Base-by-base conservation (phyloP, 2,797 vertebrate genomes). In the Streptopelia turtur region DNA sequence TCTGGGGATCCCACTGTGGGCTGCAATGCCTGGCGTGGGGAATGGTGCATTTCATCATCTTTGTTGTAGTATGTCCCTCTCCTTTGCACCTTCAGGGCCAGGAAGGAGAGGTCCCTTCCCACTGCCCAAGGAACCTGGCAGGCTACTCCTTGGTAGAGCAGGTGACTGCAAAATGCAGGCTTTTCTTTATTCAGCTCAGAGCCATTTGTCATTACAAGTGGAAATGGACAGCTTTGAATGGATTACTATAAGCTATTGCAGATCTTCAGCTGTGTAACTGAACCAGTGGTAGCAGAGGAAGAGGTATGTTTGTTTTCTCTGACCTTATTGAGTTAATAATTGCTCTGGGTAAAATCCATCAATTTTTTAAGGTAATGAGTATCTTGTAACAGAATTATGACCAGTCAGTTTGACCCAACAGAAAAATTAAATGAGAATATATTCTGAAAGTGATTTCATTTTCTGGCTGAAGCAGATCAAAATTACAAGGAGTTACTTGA, bases 1-100 rank as follows among this genome's bases (percentile, higher is more conserved):
- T 52, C 13, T 2, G 30, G 21, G 15, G 9, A 66, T 11, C 25
- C 13, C 66, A 23, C 9, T 0, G 0, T 2, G 3, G 12, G 7
- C 6, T 16, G 7, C 5, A 15, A 3, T 17, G 39, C 15, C 10
- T 14, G 10, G 2, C 9, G 3, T 5, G 11, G 25, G 9, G 15
- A 79, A 3, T 6, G 49, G 11, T 43, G 9, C 6, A 4, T 56
- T 33, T 60, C 1, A 0, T 17, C 5, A 0, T 17, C 16, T 35
- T 47, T 3, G 0, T 31, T 49, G 20, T 3, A 1, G 12, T 9
- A 24, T 12, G 7, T 66, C 5, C 2, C 5, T 75, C 33, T 21
- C 33, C 27, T 12, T 43, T 11, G 3, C 28, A 13, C 6, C 14
- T 22, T 43, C 1, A 1, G 11, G 13, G 13, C 11, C 23, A 47